phyloP scores from a whole-genome alignment of 2,113 vertebrate species.

The Mesoclemmys tuberculata region DNA sequence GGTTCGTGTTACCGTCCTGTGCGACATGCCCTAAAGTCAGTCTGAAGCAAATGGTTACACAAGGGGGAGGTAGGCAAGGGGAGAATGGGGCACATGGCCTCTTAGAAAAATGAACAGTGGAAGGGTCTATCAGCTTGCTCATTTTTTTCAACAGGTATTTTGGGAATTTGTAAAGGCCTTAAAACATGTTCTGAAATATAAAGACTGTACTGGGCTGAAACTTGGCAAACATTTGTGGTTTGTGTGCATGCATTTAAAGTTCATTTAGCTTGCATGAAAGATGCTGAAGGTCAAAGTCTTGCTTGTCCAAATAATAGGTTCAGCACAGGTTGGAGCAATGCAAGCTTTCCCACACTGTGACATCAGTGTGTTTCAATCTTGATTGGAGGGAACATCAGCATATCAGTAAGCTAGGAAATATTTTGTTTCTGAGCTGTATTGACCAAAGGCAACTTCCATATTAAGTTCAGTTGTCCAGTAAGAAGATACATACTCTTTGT shows the following conservation, averaged over 20 bases:
- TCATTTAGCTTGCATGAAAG: neutral
- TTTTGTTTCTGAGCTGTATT: neutral
- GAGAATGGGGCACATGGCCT: neutral
- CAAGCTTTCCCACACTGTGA: neutral
- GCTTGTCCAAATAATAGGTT: neutral
- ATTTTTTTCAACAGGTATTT: neutral
- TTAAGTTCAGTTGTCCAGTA: neutral
- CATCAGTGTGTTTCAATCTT: neutral
- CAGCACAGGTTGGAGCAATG: neutral
- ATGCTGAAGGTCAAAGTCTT: neutral
- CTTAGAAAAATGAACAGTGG: neutral
- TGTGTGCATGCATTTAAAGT: neutral
- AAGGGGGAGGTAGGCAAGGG: neutral
- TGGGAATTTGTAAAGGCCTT: neutral
- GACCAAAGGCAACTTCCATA: neutral
- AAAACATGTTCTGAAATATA: neutral
- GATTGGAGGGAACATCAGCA: neutral
- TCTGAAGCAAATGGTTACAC: neutral
- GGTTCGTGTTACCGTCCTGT: fast-evolving
- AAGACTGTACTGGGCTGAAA: neutral
- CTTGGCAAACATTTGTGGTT: neutral
- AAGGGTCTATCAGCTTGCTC: neutral
- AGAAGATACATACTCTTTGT: neutral
- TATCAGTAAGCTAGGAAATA: neutral
- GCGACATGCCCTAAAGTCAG: neutral